Conservation (phyloP, 2,888 invertebrate genomes). For the Lithophane socia region DNA sequence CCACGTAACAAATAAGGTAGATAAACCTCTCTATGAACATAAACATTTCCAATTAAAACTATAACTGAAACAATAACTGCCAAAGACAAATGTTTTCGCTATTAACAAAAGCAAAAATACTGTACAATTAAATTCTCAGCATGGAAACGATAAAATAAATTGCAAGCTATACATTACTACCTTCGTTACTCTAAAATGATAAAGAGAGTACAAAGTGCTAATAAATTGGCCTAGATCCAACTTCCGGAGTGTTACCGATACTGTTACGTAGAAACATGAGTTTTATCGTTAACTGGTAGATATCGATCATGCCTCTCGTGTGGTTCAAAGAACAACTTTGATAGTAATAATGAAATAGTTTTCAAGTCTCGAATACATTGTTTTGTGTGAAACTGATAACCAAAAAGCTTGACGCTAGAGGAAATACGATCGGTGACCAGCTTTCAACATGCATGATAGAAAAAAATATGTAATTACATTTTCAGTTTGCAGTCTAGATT, state of each 20-base stretch:
- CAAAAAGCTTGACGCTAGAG: slow-evolving; percentile 17
- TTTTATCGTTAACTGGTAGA: slow-evolving; percentile 23
- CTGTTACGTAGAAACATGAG: slow-evolving; percentile 36
- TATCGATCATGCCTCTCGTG: slow-evolving; percentile 21
- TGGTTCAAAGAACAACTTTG: background rate
- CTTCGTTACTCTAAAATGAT: slow-evolving; percentile 48
- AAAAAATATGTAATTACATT: slow-evolving; percentile 10
- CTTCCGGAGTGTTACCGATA: slow-evolving; percentile 27
- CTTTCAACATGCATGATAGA: background rate
- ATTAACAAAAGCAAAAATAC: slow-evolving; percentile 24
- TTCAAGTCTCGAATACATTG: background rate
- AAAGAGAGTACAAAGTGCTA: slow-evolving; percentile 34
- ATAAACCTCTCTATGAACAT: slow-evolving; percentile 1
- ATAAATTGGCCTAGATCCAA: slow-evolving; percentile 59
- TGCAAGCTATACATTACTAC: slow-evolving; percentile 35
- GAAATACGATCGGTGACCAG: background rate
- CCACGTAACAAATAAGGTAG: background rate
- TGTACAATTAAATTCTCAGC: slow-evolving; percentile 33
- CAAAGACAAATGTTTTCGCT: slow-evolving; percentile 17
- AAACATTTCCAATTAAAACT: slow-evolving; percentile 8
- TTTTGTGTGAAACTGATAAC: background rate
- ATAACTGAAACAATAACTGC: slow-evolving; percentile 10
- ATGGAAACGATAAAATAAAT: slow-evolving; percentile 43
- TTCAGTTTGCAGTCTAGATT: slow-evolving; percentile 4
- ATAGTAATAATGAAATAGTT: slow-evolving; percentile 19